Percentiles rank a stretch among this genome's conserved stretches.
These are phyloP conservation scores for Monarcha castaneiventris DNA, from an alignment of 2,113 vertebrate species.

Conservation along the genomic window DNA sequence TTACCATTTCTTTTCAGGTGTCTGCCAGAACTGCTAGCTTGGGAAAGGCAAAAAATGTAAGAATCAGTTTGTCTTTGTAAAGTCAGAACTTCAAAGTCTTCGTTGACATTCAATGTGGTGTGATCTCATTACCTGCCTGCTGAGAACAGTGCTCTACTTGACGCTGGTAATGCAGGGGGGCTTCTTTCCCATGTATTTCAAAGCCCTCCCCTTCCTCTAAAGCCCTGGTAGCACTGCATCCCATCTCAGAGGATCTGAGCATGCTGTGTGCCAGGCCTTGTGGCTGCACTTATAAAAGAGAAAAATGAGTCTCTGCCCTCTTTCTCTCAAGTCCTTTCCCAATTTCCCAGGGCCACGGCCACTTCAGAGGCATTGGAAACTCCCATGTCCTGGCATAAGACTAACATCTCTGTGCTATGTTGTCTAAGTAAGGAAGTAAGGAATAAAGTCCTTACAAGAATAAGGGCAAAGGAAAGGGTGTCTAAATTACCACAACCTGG, in stretches of 20 bases:
- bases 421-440: background rate
- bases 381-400: background rate
- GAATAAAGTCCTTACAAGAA: background rate
- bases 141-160: background rate
- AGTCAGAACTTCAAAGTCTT: slow-evolving; percentile 19
- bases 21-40: slow-evolving; percentile 19
- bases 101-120: slow-evolving; percentile 13
- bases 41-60: background rate
- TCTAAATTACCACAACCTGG: background rate
- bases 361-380: background rate
- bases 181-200: background rate
- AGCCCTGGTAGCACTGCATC: background rate
- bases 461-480: background rate
- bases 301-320: background rate
- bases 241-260: background rate
- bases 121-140: slow-evolving; percentile 7
- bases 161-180: background rate
- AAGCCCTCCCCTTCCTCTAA: background rate
- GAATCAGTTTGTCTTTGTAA: slow-evolving; percentile 1
- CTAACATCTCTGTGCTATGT: background rate
- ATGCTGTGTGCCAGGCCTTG: background rate
- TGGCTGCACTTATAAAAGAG: background rate
- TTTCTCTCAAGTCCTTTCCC: background rate
- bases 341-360: background rate
- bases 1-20: slow-evolving; percentile 45